A percentile compares a stretch with the other conserved stretches of the same genome.
These are phyloP conservation scores for Athripsodes cinereus DNA, from an alignment of 2,888 invertebrate species.

Conservation along the genomic window DNA sequence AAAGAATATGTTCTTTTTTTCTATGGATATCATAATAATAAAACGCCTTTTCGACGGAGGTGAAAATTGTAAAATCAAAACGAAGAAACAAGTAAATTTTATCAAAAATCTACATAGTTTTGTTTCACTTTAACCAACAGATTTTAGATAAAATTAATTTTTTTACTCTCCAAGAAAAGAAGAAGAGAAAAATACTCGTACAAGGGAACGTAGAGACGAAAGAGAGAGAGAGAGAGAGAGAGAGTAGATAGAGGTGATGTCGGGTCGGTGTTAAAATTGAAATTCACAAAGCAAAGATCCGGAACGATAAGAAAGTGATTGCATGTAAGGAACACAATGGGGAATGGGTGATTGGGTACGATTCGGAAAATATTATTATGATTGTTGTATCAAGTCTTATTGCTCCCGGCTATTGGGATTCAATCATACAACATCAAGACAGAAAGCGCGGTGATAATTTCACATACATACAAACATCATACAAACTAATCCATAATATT, in stretches of 20 bases:
- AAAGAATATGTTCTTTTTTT: too few relatives aligned
- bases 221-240: not conserved
- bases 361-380: constrained; percentile 21
- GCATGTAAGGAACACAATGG: not conserved
- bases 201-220: not conserved
- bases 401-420: constrained; percentile 24
- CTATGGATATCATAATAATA: too few relatives aligned
- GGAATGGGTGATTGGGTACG: constrained; percentile 12
- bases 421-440: constrained; percentile 18
- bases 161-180: not conserved
- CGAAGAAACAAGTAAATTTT: too few relatives aligned
- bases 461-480: too few relatives aligned
- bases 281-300: constrained; percentile 24
- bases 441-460: too few relatives aligned
- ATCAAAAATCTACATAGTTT: too few relatives aligned
- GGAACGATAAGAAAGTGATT: constrained; percentile 19
- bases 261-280: constrained; percentile 19
- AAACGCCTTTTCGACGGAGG: too few relatives aligned
- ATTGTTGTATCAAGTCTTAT: not conserved
- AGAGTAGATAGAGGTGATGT: too few relatives aligned
- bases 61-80: too few relatives aligned
- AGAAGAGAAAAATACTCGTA: too few relatives aligned
- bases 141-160: not conserved
- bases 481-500: too few relatives aligned
- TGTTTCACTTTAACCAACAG: too few relatives aligned